Evolutionary conservation across 2,888 invertebrate genomes (phyloP), one percentile per base, ranked within the genome.

Genomic region (Lumbricus terrestris): DNA sequence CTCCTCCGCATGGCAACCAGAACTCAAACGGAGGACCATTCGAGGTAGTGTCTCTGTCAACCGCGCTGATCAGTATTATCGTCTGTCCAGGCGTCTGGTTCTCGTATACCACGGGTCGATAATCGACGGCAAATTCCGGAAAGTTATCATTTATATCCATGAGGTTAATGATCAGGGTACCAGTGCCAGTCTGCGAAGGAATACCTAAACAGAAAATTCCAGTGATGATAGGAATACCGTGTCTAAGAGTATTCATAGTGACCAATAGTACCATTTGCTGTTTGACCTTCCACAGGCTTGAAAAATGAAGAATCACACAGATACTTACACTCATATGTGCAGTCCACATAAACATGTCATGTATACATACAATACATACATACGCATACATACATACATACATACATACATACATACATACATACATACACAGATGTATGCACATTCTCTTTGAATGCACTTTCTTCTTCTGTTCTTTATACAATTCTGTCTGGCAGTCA

Each of bases 91-190:
- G 88, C 1, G 90, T 90, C 88, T 90, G 89, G 90, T 93, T 92
- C 90, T 93, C 93, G 88, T 91, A 91, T 40, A 93, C 89, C 18
- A 93, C 91, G 13, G 93, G 93, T 13, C 88, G 90, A 90, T 38
- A 98, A 82, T 93, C 92, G 54, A 93, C 89, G 3, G 93, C 97
- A 95, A 99, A 98, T 94, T 97, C 97, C 13, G 99, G 99, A 95
- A 98, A 98, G 96, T 99, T 99, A 96, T 99, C 99, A 96, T 99
- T 99, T 88, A 98, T 98, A 95, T 99, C 99, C 92, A 98, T 96
- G 91, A 99, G 96, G 94, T 97, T 96, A 96, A 99, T 98, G 88
- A 98, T 98, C 88, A 98, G 98, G 92, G 98, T 98, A 90, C 98
- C 98, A 91, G 98, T 98, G 16, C 98, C 96, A 95, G 93, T 94